Evolutionary conservation across 2,888 invertebrate genomes (phyloP), one percentile per base, ranked within the genome.

Genomic region (Baccha elongata): DNA sequence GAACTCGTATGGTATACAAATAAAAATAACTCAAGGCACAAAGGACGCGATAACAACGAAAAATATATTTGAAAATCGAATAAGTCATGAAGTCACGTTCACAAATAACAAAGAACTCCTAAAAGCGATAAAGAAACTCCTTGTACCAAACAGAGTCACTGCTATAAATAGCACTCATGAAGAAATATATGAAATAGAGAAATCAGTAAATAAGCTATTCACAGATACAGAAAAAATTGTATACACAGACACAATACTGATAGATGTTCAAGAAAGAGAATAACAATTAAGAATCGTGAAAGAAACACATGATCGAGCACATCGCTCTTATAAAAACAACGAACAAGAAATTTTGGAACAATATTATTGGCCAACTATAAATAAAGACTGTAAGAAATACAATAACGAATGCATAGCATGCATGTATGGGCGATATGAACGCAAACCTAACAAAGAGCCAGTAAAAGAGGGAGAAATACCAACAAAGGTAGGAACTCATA

Each of bases 301-400:
- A 37, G 50, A 37, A 26, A 52, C 42, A 23, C 67, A 67, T 23
- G 46, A 58, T 32, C 29, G 60, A 42, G 60, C 40, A 60, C 60
- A 60, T n/a, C 32, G 60, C 2, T 19, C 44, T 10, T 69, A 32
- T 19, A 55, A 46, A 35, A 69, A 69, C 19, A 69, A 58, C 35
- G 23, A 21, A 48, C 32, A 71, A 32, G 69, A 71, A 58, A 71
- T 71, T 35, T n/a, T 48, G 10, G 13, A 48, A 21, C 29, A 50
- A 11, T 50, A 60, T 60, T 58, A 58, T 23, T 71, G 69, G 69
- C 58, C 58, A 15, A 15, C 13, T 26, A 46, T 60, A 35, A 42
- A 13, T 37, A 40, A 71, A 11, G 48, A 32, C 17, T 21, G 35
- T 21, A 71, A 60, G 32, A 44, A 48, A 60, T 15, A 60, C 21